These are phyloP conservation scores for Belgica antarctica DNA, from an alignment of 2,888 invertebrate genomes.

Conservation along the genomic window DNA sequence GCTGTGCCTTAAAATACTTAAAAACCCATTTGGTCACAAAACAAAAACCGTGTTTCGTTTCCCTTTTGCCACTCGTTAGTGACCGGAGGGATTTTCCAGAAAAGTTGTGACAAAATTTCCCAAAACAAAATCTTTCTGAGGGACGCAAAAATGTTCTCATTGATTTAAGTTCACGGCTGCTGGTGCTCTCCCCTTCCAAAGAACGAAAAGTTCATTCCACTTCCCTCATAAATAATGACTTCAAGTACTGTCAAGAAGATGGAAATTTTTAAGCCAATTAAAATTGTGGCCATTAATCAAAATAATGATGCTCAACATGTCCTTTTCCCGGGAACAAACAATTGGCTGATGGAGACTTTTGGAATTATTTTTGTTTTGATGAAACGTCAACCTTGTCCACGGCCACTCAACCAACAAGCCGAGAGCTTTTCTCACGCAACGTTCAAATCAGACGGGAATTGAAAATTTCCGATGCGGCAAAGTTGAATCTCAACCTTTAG, in stretches of 20 bases:
- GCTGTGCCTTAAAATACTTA: background rate
- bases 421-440: no score
- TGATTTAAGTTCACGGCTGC: background rate
- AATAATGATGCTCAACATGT: slow-evolving; percentile 32
- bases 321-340: background rate
- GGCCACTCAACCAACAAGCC: no score
- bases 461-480: no score
- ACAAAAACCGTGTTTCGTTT: background rate
- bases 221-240: slow-evolving; percentile 28
- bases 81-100: background rate
- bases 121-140: background rate
- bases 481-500: no score
- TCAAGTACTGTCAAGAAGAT: background rate
- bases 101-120: background rate
- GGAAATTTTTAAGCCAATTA: slow-evolving; percentile 24
- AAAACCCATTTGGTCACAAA: slow-evolving; percentile 22
- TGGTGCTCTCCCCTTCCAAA: background rate
- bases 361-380: no score
- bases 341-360: background rate
- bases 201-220: slow-evolving; percentile 19
- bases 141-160: background rate
- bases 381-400: no score
- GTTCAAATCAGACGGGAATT: no score
- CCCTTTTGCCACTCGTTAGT: background rate
- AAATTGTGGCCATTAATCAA: slow-evolving; percentile 32